Evolutionary conservation across 2,113 vertebrate genomes (phyloP).

Genomic region (Toxostoma redivivum): DNA sequence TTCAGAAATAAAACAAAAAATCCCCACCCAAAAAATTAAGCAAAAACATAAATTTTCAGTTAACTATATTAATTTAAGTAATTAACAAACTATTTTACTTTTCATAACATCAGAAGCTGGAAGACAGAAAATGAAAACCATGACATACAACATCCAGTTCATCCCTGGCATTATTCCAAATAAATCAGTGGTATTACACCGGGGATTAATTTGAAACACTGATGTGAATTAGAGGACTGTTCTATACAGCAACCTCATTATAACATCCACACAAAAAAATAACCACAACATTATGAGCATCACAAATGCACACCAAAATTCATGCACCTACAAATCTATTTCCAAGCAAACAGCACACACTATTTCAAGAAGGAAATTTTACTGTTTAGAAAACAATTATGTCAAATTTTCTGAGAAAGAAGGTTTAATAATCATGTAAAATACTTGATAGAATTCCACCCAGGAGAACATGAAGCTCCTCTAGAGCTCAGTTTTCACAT

Average conservation of each 20-base stretch:
- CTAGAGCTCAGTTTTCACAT: neutral
- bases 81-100: neutral
- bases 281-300: neutral
- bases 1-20: neutral
- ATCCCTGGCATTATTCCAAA: neutral
- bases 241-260: neutral
- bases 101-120: neutral
- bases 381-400: neutral
- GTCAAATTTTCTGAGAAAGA: neutral
- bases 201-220: slow-evolving; percentile 38
- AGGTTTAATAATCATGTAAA: neutral
- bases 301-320: neutral
- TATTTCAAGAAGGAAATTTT: neutral
- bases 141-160: neutral
- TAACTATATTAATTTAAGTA: neutral
- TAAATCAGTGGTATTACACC: slow-evolving; percentile 18
- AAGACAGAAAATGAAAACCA: neutral
- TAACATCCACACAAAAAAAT: neutral
- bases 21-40: neutral
- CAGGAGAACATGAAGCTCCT: neutral
- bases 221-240: slow-evolving; percentile 6
- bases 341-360: neutral
- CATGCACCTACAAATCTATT: neutral
- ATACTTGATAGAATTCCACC: neutral
- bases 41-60: neutral